phyloP scores from a whole-genome alignment of 2,797 vertebrate genomes.

The Ptychobarbus kaznakovi region DNA sequence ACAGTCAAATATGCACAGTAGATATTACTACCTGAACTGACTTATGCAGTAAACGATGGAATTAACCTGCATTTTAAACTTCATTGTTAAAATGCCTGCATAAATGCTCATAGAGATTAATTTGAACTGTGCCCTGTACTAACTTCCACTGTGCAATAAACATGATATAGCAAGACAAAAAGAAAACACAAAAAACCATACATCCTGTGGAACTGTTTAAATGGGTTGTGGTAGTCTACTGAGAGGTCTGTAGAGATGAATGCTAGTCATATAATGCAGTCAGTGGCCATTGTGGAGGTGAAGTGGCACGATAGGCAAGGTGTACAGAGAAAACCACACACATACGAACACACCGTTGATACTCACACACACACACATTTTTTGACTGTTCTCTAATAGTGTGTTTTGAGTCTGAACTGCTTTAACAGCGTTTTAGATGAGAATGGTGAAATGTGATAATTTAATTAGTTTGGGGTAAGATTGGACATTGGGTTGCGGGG shows the following conservation, averaged over 20 bases:
- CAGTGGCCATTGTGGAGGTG: no score
- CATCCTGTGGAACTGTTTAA: constrained; percentile 11
- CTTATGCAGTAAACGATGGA: neutral
- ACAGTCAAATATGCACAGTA: neutral
- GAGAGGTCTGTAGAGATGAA: neutral
- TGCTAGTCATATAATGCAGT: neutral
- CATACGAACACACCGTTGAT: neutral
- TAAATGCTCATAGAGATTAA: neutral
- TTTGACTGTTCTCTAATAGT: neutral
- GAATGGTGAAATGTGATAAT: neutral
- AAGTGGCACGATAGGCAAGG: neutral
- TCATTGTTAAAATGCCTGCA: neutral
- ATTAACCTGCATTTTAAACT: neutral
- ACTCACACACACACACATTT: neutral
- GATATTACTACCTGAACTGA: neutral
- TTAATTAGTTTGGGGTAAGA: neutral
- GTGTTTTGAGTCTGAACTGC: neutral
- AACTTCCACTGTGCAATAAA: neutral
- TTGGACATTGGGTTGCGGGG: neutral
- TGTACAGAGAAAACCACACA: neutral
- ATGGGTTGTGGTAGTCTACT: neutral
- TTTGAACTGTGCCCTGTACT: neutral
- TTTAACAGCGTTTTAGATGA: neutral
- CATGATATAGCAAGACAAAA: neutral
- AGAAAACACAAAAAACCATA: neutral